Percentiles rank a stretch among this genome's conserved stretches.
Conservation (phyloP, 1,140 invertebrate genomes). For the Brachionus rubens region DNA sequence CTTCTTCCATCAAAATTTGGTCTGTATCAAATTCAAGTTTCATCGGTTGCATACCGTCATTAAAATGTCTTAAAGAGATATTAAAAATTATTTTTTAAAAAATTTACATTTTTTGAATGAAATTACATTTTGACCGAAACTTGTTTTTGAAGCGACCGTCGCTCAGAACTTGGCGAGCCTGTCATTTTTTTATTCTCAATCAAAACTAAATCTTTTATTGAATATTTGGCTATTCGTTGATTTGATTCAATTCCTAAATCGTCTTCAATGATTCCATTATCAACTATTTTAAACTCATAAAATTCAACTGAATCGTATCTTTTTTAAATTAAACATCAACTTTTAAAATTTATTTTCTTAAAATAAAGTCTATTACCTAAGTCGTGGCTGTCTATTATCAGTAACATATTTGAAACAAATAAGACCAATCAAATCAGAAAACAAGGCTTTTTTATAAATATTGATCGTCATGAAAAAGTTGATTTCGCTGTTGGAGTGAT, state of each 20-base stretch:
- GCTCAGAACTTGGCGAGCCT: background rate
- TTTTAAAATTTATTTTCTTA: background rate
- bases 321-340: background rate
- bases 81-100: background rate
- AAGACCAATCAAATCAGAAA: slow-evolving; percentile 20
- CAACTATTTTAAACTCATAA: slow-evolving; percentile 41
- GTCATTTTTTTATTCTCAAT: background rate
- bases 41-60: background rate
- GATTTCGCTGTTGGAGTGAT: background rate
- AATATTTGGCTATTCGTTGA: slow-evolving; percentile 3
- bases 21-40: slow-evolving; percentile 1
- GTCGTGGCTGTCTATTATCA: background rate
- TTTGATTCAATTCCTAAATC: slow-evolving; percentile 25
- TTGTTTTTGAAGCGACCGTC: background rate
- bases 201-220: slow-evolving; percentile 12
- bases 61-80: background rate
- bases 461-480: too few species aligned
- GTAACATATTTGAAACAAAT: slow-evolving; percentile 11
- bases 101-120: background rate
- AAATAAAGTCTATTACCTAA: background rate
- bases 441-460: background rate
- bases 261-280: slow-evolving; percentile 15
- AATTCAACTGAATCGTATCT: background rate
- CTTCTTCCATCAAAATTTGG: slow-evolving; percentile 14
- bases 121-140: background rate